Evolutionary conservation across 2,113 vertebrate genomes (phyloP), one percentile per base, ranked within the genome.

Genomic region (Gyps fulvus): DNA sequence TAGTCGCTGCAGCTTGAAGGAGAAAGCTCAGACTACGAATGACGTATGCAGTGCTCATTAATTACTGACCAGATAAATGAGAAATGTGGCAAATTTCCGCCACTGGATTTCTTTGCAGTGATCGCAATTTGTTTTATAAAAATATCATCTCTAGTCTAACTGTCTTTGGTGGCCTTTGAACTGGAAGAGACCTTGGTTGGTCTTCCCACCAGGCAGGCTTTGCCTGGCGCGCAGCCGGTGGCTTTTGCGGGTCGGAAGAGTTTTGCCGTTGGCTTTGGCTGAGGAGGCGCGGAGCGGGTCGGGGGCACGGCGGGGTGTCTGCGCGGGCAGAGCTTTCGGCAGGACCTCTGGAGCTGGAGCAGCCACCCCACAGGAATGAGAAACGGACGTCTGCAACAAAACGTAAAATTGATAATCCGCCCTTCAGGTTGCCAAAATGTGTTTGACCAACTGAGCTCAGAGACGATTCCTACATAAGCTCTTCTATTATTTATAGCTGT

Each of bases 251-350:
- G 21, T 29, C 42, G 36, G 40, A 18, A 40, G 27, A 45, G 36
- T 16, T 72, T 49, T 61, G 69, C 19, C 43, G 8, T n/a, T 77
- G 52, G 10, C 23, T 71, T 42, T 66, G 62, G 23, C 18, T 29
- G 42, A 55, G 66, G 74, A 16, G 0, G 4, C 14, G 19, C 15
- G 15, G 69, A 40, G 57, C 0, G 1, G 15, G 29, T 5, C 45
- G 47, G 13, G 61, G 32, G 16, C 36, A 32, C 0, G 0, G 22
- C 0, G 2, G 6, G 23, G 36, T 13, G n/a, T 21, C 34, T 63
- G 43, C 16, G 5, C 4, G 14, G 29, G 10, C 42, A 43, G 11
- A 40, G 47, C 15, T 74, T 16, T 6, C 29, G 16, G 50, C 43
- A 52, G 50, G 36, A 25, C 29, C 25, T 29, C 43, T 52, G 38